These are phyloP conservation scores for Chloroceryle aenea DNA, from an alignment of 2,113 vertebrate species.

Conservation along the genomic window DNA sequence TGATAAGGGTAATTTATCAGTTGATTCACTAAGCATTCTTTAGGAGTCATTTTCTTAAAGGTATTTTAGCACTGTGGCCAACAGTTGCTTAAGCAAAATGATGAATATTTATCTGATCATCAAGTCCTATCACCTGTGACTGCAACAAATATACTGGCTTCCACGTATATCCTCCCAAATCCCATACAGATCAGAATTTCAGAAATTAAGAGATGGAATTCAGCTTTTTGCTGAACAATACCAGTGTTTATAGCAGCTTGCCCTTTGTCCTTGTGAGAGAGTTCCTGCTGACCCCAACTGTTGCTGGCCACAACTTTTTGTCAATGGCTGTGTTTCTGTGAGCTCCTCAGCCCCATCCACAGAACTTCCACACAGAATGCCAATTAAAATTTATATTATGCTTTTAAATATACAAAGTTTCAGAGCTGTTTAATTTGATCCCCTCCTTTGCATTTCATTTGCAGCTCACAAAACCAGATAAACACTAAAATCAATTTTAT, in stretches of 20 bases:
- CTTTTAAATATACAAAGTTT: slow-evolving; percentile 18
- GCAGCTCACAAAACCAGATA: not conserved
- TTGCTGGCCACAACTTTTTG: not conserved
- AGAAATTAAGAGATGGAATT: not conserved
- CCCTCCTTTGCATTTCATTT: not conserved
- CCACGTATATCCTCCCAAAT: not conserved
- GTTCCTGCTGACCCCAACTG: not conserved
- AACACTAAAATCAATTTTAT: slow-evolving; percentile 30
- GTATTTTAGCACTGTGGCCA: not conserved
- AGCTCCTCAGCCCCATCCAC: not conserved
- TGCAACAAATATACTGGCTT: not conserved
- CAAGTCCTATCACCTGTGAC: too few species aligned
- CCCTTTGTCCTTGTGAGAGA: not conserved
- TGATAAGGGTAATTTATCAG: not conserved
- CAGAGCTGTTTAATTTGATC: slow-evolving; percentile 3
- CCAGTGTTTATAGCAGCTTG: not conserved
- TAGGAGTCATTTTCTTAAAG: not conserved
- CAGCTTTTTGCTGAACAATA: not conserved
- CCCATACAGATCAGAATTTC: not conserved
- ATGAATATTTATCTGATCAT: not conserved
- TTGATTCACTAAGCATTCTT: not conserved
- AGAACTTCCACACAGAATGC: not conserved
- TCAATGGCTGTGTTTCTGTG: not conserved
- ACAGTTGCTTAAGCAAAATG: not conserved
- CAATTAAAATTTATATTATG: not conserved